A percentile compares a stretch with the other conserved stretches of the same genome.
phyloP scores from a whole-genome alignment of 2,113 vertebrate species.

The Cyanistes caeruleus region DNA sequence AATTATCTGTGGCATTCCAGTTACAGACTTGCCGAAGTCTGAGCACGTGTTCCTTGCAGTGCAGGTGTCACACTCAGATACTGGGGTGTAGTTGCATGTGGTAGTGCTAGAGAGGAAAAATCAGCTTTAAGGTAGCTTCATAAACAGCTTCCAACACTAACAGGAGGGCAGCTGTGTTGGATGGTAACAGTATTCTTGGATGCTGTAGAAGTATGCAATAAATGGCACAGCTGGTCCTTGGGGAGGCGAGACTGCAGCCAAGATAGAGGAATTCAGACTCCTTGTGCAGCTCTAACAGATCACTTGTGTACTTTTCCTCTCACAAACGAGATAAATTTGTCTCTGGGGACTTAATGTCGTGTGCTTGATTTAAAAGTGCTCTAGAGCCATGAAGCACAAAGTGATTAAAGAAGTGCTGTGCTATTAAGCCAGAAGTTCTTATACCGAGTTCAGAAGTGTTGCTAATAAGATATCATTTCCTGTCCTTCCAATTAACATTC shows the following conservation, averaged over 20 bases:
- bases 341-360: not conserved
- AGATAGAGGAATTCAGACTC: not conserved
- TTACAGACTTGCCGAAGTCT: not conserved
- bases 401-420: not conserved
- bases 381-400: not conserved
- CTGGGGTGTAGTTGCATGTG: not conserved
- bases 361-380: slow-evolving; percentile 7
- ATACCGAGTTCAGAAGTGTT: not conserved
- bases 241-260: not conserved
- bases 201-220: not conserved
- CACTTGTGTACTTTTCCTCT: slow-evolving; percentile 17
- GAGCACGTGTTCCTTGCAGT: not conserved
- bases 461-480: not conserved
- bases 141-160: not conserved
- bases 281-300: not conserved
- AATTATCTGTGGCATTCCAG: not conserved
- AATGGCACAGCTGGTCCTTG: slow-evolving; percentile 5
- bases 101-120: not conserved
- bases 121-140: not conserved
- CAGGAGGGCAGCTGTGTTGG: not conserved
- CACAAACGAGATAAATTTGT: not conserved
- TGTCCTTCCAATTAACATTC: not conserved
- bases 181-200: not conserved
- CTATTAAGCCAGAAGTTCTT: not conserved
- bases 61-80: not conserved